phyloP scores from a whole-genome alignment of 2,113 vertebrate genomes.

The Gobio gobio region DNA sequence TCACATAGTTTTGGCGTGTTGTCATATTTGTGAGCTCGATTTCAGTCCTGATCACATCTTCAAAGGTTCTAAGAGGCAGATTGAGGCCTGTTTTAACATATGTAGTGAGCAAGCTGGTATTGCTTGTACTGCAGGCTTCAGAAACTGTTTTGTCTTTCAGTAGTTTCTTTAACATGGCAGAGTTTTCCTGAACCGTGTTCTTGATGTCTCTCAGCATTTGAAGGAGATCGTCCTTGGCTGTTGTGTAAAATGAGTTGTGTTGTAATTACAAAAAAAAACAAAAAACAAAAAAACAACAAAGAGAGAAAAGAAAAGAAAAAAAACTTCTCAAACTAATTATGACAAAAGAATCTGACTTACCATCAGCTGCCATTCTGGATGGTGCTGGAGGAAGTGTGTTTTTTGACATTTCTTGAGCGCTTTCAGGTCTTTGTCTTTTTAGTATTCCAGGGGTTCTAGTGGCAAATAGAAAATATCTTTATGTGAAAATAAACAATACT shows the following conservation, averaged over 20 bases:
- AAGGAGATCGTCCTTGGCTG: neutral
- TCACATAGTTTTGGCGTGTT: neutral
- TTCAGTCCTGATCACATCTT: neutral
- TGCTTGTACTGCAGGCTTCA: constrained; percentile 6
- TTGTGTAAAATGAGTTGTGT: neutral
- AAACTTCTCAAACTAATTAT: neutral
- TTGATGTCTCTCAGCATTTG: constrained; percentile 30
- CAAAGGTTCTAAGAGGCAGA: neutral
- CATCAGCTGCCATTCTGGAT: neutral
- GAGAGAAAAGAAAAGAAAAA: too few relatives aligned
- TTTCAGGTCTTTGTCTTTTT: neutral
- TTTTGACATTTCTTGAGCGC: neutral
- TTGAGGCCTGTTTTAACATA: neutral
- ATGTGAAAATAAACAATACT: neutral
- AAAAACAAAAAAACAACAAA: neutral
- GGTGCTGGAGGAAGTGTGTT: neutral
- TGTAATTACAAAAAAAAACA: neutral
- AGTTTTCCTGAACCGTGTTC: constrained; percentile 16
- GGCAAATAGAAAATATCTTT: neutral
- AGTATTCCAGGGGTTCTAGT: neutral
- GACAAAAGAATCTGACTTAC: neutral
- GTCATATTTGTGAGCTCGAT: rapidly evolving
- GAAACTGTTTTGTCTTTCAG: neutral
- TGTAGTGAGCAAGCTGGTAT: neutral
- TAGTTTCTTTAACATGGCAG: constrained; percentile 14